phyloP scores from a whole-genome alignment of 2,888 invertebrate genomes.

The Apodemia mormo region DNA sequence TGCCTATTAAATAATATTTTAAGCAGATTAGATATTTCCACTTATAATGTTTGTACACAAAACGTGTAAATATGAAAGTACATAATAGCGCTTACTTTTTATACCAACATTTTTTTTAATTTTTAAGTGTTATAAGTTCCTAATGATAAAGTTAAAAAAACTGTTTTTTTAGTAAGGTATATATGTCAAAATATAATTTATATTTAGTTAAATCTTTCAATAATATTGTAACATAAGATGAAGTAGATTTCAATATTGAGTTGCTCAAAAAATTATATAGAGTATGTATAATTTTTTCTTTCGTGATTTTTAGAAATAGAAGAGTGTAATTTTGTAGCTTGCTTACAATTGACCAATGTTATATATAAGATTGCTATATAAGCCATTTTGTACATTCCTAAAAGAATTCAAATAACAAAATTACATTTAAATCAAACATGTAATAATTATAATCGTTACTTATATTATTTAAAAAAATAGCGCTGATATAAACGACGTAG shows the following conservation, averaged over 20 bases:
- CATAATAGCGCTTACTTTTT: no score
- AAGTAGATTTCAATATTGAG: background rate
- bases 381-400: constrained; percentile 23
- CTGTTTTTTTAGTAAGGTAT: no score
- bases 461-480: background rate
- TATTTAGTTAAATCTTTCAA: background rate
- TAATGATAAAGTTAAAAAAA: no score
- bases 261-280: background rate
- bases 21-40: no score
- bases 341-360: constrained; percentile 41
- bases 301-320: background rate
- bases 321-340: constrained; percentile 26
- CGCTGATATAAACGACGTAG: background rate
- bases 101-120: no score
- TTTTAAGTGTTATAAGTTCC: no score
- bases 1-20: no score
- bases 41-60: no score
- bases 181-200: no score
- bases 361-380: constrained; percentile 26
- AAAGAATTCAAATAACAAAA: constrained; percentile 8
- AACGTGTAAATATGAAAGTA: no score
- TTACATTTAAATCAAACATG: background rate
- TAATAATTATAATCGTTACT: background rate
- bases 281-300: background rate
- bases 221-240: no score